Conservation (phyloP, 2,113 vertebrate genomes). For the Clinocottus analis region DNA sequence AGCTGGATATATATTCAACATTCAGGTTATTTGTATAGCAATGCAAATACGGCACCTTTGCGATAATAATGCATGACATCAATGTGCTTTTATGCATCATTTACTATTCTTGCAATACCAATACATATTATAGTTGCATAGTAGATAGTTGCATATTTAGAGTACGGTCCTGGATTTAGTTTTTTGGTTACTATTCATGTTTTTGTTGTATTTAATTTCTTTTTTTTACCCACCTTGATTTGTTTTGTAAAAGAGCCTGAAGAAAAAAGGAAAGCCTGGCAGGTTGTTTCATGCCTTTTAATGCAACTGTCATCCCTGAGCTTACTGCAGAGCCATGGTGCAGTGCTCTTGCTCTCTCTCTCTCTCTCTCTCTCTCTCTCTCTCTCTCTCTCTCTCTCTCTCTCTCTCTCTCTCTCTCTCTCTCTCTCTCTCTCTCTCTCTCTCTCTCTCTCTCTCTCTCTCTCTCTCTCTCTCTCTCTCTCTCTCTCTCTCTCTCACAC, state of each 20-base stretch:
- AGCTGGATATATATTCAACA: background rate
- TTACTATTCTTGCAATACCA: background rate
- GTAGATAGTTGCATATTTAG: background rate
- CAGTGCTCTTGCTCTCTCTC: slow-evolving; percentile 55
- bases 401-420: slow-evolving; percentile 38
- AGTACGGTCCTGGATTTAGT: background rate
- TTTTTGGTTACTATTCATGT: slow-evolving; percentile 14
- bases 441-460: slow-evolving; percentile 31
- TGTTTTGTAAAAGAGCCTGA: slow-evolving; percentile 48
- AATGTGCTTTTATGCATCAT: background rate
- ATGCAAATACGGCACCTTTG: background rate
- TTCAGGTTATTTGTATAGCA: background rate
- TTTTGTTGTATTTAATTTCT: slow-evolving; percentile 28
- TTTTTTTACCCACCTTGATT: slow-evolving; percentile 13
- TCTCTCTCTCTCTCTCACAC: slow-evolving; percentile 14
- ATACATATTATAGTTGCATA: background rate
- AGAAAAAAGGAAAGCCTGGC: slow-evolving; percentile 52
- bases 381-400: background rate
- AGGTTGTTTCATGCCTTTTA: slow-evolving; percentile 77
- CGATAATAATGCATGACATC: background rate
- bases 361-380: slow-evolving; percentile 44
- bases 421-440: slow-evolving; percentile 59
- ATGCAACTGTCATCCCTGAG: slow-evolving; percentile 72
- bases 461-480: slow-evolving; percentile 58
- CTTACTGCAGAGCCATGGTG: slow-evolving; percentile 71